Evolutionary conservation across 2,888 invertebrate species (phyloP), one percentile per base, ranked within the genome.

Genomic region (Coleophora flavipennella): DNA sequence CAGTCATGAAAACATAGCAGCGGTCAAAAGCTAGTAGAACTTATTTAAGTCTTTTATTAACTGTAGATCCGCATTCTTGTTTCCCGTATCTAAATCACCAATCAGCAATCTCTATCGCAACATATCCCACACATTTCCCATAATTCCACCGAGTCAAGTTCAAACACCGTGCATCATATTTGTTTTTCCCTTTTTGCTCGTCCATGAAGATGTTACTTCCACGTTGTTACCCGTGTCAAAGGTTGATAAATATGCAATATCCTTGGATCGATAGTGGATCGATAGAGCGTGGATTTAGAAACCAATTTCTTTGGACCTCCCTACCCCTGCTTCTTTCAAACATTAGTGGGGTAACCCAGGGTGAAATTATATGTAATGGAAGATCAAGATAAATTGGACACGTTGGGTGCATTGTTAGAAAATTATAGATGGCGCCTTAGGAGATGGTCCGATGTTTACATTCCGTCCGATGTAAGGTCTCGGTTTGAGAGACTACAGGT

Each of bases 161-260:
- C 67, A 67, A 62, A 65, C 57, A 67, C 60, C 58, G 55, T 55
- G 59, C 64, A 67, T 62, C 66, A 69, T 79, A 71, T 80, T 81
- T 77, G 76, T 72, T 76, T 76, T 71, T 47, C 20, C 63, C 62
- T 69, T 62, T 62, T 63, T 62, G 55, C 59, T 55, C 53, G 51
- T 48, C 57, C 65, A 83, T 80, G 81, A 80, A 83, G 83, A 83
- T 76, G 81, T 81, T 75, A 79, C 76, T 69, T 74, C 67, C 65
- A 73, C 69, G 76, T 80, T 66, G 77, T 79, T 80, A 77, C 70
- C 59, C 74, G 70, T 83, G 83, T 84, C 83, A 83, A 79, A 84
- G 83, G 83, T 84, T 84, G 83, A 80, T 83, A 84, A 83, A 83
- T 81, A 83, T 83, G 83, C 83, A 83, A 79, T 81, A 81, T 72